These are phyloP conservation scores for Micropterix aruncella DNA, from an alignment of 2,888 invertebrate genomes.

Conservation along the genomic window DNA sequence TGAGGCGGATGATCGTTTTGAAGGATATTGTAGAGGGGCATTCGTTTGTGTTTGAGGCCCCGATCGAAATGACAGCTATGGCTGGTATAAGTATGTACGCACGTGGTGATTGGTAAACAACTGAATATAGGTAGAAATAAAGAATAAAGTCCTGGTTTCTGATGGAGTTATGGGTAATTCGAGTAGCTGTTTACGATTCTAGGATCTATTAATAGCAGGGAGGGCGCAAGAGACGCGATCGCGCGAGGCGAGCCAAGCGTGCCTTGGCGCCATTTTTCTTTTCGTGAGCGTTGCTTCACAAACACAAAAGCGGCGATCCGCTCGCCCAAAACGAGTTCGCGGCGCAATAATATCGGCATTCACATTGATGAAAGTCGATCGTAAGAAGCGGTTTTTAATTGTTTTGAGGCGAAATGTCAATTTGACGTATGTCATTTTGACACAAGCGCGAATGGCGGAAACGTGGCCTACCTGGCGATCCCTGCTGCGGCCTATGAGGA, in stretches of 20 bases:
- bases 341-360: neutral
- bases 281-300: conserved; percentile 16
- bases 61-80: neutral
- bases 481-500: conserved; percentile 27
- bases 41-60: too few species aligned
- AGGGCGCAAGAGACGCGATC: too few species aligned
- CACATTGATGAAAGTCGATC: neutral
- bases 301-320: too few species aligned
- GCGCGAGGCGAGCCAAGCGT: conserved; percentile 13
- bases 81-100: neutral
- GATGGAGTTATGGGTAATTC: too few species aligned
- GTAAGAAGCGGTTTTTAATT: conserved; percentile 14
- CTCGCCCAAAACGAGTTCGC: neutral
- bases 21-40: too few species aligned
- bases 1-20: too few species aligned
- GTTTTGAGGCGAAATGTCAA: conserved; percentile 37
- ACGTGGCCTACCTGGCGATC: conserved; percentile 41
- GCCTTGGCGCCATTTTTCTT: conserved; percentile 39
- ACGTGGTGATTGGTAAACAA: too few species aligned
- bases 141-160: too few species aligned
- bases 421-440: conserved; percentile 42
- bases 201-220: too few species aligned
- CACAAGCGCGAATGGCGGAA: conserved; percentile 33
- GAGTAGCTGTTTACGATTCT: too few species aligned
- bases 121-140: too few species aligned